Percentiles rank a stretch among this genome's conserved stretches.
phyloP scores from a whole-genome alignment of 1,140 invertebrate species.

The Dendroctonus valens region DNA sequence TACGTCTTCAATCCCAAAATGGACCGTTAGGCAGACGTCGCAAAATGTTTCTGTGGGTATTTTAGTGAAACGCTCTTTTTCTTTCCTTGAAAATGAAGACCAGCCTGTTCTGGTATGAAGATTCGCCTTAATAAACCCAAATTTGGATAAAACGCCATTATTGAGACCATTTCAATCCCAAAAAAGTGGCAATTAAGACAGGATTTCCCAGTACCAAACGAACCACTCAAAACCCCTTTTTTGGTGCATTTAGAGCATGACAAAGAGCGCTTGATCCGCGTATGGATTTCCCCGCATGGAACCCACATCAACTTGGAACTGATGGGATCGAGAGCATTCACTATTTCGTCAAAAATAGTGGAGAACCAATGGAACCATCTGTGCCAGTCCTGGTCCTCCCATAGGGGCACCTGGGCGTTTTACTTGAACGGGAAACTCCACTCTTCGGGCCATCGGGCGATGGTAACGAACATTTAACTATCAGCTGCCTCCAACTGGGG shows the following conservation, averaged over 20 bases:
- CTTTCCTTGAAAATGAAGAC: background rate
- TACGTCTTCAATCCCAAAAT: no score
- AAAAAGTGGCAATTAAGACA: no score
- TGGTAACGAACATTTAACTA: constrained; percentile 48
- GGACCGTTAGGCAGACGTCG: no score
- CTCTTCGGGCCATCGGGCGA: constrained; percentile 49
- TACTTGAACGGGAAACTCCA: constrained; percentile 59
- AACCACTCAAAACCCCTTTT: constrained; percentile 6
- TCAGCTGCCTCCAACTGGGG: no score
- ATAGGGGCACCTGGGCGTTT: constrained; percentile 58
- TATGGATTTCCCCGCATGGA: constrained; percentile 61
- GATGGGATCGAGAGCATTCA: constrained; percentile 54
- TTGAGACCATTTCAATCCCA: no score
- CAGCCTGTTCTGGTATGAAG: no score
- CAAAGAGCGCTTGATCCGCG: constrained; percentile 57
- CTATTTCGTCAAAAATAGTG: constrained; percentile 50
- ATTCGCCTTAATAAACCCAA: no score
- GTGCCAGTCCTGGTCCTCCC: constrained; percentile 64
- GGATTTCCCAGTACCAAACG: no score
- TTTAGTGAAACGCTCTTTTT: no score
- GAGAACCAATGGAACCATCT: constrained; percentile 64
- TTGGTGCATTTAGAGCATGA: constrained; percentile 55
- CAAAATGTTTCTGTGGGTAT: no score
- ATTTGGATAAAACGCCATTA: no score
- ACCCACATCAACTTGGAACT: constrained; percentile 58